Evolutionary conservation across 2,797 vertebrate species (phyloP).

Genomic region (Paramormyrops hopkinsi): DNA sequence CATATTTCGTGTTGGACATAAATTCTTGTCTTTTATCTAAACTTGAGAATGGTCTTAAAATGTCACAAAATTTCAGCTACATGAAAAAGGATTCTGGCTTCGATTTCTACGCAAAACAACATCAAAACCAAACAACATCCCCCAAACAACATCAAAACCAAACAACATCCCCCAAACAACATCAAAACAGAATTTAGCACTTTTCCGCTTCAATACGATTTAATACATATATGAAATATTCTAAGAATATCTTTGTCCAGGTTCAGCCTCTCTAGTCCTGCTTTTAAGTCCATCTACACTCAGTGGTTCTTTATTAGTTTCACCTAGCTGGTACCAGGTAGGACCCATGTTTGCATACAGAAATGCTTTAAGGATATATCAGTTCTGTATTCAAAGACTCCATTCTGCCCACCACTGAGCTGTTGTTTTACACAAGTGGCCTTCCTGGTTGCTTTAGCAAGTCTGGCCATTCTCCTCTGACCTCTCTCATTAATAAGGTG

Average conservation of each 20-base stretch:
- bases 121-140: not conserved
- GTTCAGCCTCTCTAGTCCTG: not conserved
- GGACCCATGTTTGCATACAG: not conserved
- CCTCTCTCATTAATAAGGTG: not conserved
- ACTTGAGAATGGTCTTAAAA: not conserved
- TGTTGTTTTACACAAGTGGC: not conserved
- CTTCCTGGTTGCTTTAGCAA: not conserved
- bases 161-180: not conserved
- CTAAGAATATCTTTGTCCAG: not conserved
- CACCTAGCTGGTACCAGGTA: not conserved
- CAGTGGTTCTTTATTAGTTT: not conserved
- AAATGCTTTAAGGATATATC: not conserved
- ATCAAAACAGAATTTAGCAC: not conserved
- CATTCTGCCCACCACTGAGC: not conserved
- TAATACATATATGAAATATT: not conserved
- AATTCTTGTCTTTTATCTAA: not conserved
- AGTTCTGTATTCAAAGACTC: not conserved
- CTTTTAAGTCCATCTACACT: not conserved
- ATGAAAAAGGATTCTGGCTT: not conserved
- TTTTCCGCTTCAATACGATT: not conserved
- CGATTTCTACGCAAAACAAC: not conserved
- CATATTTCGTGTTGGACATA: not conserved
- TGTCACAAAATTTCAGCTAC: not conserved
- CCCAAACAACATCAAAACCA: not conserved
- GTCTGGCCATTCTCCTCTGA: not conserved